Evolutionary conservation across 2,888 invertebrate genomes (phyloP), one percentile per base, ranked within the genome.

Genomic region (Eupithecia inturbata): DNA sequence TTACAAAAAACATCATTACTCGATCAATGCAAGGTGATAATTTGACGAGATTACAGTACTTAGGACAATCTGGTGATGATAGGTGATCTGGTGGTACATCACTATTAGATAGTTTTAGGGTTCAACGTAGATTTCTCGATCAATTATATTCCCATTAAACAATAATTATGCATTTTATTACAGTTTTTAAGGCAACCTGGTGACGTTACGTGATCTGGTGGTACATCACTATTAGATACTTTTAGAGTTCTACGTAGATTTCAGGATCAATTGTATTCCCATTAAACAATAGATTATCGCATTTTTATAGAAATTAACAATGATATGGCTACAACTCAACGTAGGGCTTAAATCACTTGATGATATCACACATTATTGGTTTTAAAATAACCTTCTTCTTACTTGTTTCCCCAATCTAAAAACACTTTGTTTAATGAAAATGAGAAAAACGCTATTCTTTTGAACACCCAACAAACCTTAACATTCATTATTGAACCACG

Each of bases 11-110:
- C 83, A 88, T 87, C 86, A 88, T 91, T 90, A 91, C 82, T 71
- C 72, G 71, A 77, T 33, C 81, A 76, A 81, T 78, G 80, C 79
- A 64, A 88, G 85, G 90, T 87, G 90, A 89, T 91, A 86, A 90
- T 90, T 88, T 86, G 75, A 82, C 79, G 89, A 91, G 67, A 92
- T 92, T 83, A 91, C 81, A 82, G 87, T 84, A 80, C 82, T 87
- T 85, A 83, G 74, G 67, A 49, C 74, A 73, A 80, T 49, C 39
- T 62, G 72, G 82, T 81, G 86, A 83, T 86, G 88, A 87, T 88
- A 85, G 82, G 79, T 82, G 78, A 63, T 72, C 16, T 39, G 39
- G 60, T 66, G 49, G 22, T 53, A 53, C 49, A 19, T 53, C 78
- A 75, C 77, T 77, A n/a, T 81, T 81, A 72, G 77, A 79, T 78